phyloP scores from a whole-genome alignment of 2,888 invertebrate genomes.

The Chalcis sispes region DNA sequence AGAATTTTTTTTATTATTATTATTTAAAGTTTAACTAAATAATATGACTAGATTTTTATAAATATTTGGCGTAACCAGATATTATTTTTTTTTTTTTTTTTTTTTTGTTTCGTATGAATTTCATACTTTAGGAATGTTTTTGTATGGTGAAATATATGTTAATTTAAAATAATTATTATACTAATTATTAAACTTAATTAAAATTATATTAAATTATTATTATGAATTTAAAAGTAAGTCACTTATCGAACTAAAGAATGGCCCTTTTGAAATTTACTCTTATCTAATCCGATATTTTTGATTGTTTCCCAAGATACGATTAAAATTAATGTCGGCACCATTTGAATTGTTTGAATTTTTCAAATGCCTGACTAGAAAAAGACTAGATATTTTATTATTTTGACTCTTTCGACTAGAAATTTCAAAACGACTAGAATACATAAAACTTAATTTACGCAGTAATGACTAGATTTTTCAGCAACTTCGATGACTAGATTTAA shows the following conservation, averaged over 20 bases:
- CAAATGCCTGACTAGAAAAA: slow-evolving; percentile 49
- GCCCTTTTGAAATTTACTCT: slow-evolving; percentile 21
- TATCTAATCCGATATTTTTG: slow-evolving; percentile 37
- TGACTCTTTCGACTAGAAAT: slow-evolving; percentile 52
- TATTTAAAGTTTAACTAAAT: slow-evolving; percentile 27
- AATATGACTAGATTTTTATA: slow-evolving; percentile 43
- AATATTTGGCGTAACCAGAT: background rate
- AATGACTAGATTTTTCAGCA: slow-evolving; percentile 20
- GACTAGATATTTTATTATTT: slow-evolving; percentile 56
- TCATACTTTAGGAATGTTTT: slow-evolving; percentile 36
- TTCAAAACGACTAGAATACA: slow-evolving; percentile 36
- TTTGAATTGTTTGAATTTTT: slow-evolving; percentile 6
- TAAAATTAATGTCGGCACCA: slow-evolving; percentile 41
- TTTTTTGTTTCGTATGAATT: background rate
- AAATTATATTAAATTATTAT: slow-evolving; percentile 17
- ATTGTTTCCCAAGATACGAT: slow-evolving; percentile 37
- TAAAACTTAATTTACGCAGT: slow-evolving; percentile 12
- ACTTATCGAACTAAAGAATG: slow-evolving; percentile 17
- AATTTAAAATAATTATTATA: slow-evolving; percentile 6
- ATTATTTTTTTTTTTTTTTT: slow-evolving; percentile 1
- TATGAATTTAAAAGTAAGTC: slow-evolving; percentile 4
- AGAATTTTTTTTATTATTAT: slow-evolving; percentile 47
- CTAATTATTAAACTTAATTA: slow-evolving; percentile 21
- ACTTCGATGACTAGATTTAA: slow-evolving; percentile 39
- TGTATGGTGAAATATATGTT: slow-evolving; percentile 40